phyloP scores from a whole-genome alignment of 1,140 invertebrate genomes.

The Adelges cooleyi region DNA sequence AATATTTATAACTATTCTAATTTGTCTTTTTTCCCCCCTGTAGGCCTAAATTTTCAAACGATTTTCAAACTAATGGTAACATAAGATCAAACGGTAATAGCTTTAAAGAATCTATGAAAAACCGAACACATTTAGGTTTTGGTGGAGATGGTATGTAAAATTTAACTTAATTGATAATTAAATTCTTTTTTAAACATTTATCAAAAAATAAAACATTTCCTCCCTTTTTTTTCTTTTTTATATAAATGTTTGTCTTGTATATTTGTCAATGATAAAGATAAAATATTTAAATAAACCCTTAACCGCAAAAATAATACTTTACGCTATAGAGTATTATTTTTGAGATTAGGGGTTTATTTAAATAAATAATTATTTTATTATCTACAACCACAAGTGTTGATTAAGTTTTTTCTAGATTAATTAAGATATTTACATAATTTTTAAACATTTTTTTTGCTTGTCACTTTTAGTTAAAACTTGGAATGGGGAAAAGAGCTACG shows the following conservation, averaged over 20 bases:
- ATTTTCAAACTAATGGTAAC: background rate
- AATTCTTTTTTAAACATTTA: background rate
- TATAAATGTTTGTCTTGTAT: no score
- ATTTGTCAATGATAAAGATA: no score
- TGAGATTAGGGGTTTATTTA: no score
- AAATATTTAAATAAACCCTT: no score
- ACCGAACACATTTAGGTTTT: constrained; percentile 19
- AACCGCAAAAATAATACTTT: no score
- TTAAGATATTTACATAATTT: background rate
- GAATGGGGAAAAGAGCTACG: constrained; percentile 32
- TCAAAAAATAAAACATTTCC: background rate
- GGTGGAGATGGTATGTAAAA: constrained; percentile 14
- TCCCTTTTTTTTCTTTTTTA: no score
- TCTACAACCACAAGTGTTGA: no score
- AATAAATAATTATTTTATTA: no score
- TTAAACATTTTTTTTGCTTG: background rate
- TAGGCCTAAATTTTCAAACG: constrained; percentile 12
- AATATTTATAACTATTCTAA: no score
- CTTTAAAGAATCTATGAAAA: constrained; percentile 15
- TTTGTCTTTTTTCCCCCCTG: background rate
- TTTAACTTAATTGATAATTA: background rate
- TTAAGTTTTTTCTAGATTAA: background rate
- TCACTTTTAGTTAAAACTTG: constrained; percentile 31
- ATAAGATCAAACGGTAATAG: background rate
- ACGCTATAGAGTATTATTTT: background rate